These are phyloP conservation scores for Chrysomela aeneicollis DNA, from an alignment of 2,888 invertebrate genomes.

Conservation along the genomic window DNA sequence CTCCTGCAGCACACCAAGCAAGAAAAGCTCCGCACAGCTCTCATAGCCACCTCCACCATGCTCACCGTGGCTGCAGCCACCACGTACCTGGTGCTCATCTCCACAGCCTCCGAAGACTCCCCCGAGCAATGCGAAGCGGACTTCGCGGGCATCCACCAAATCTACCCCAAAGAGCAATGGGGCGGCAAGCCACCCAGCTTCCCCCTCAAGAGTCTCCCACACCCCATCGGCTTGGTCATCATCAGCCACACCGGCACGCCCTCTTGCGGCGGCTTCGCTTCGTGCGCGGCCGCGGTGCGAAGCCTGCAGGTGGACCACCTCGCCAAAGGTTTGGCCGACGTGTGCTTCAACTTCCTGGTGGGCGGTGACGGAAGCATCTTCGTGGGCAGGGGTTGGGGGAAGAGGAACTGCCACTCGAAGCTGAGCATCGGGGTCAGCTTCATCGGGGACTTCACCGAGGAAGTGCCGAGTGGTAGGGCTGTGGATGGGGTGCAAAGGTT, in stretches of 20 bases:
- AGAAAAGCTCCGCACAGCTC: not conserved
- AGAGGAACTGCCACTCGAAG: slow-evolving; percentile 63
- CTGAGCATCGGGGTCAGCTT: slow-evolving; percentile 62
- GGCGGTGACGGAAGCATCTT: slow-evolving; percentile 84
- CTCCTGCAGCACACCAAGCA: not conserved
- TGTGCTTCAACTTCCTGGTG: slow-evolving; percentile 62
- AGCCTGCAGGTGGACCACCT: slow-evolving; percentile 59
- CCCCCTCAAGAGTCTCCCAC: not conserved
- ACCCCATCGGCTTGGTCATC: slow-evolving; percentile 52
- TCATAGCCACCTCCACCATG: not conserved
- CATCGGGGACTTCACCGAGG: slow-evolving; percentile 62
- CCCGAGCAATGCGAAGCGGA: not conserved
- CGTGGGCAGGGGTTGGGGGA: slow-evolving; percentile 70
- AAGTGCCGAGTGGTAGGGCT: slow-evolving; percentile 59
- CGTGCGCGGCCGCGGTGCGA: slow-evolving; percentile 63
- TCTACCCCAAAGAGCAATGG: slow-evolving; percentile 60
- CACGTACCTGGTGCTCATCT: not conserved
- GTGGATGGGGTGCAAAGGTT: slow-evolving; percentile 61
- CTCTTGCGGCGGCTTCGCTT: slow-evolving; percentile 58
- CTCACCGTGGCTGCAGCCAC: not conserved
- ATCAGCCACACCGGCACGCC: slow-evolving; percentile 64
- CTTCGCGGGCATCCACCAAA: not conserved
- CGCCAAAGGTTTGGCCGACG: slow-evolving; percentile 57
- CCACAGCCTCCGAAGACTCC: not conserved
- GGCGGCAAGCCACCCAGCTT: slow-evolving; percentile 65